A percentile compares a stretch with the other conserved stretches of the same genome.
Evolutionary conservation across 2,888 invertebrate genomes (phyloP).

Genomic region (Xiphydria camelus): DNA sequence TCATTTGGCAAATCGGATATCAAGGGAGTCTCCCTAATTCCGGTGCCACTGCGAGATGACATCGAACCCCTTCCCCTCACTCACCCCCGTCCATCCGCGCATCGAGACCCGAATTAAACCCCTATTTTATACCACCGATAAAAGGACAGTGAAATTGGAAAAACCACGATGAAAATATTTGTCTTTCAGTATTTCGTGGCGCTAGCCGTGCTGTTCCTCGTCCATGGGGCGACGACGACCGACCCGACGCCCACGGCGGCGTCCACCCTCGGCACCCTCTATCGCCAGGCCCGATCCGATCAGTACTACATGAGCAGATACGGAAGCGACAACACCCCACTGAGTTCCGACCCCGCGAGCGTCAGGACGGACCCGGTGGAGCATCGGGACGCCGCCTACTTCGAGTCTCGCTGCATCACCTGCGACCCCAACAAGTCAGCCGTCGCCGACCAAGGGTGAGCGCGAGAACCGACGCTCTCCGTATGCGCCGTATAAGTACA

Average conservation of each 20-base stretch:
- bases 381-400: constrained; percentile 46
- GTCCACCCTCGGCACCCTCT: constrained; percentile 41
- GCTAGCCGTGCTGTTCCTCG: neutral
- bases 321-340: constrained; percentile 35
- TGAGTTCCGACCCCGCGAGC: constrained; percentile 36
- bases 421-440: constrained; percentile 44
- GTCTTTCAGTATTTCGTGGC: neutral
- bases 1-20: no score
- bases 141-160: no score
- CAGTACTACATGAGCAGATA: constrained; percentile 40
- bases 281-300: constrained; percentile 46
- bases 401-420: constrained; percentile 49
- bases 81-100: no score
- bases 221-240: neutral
- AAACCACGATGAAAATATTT: no score
- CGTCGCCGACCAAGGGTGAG: constrained; percentile 28
- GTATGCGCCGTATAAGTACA: no score
- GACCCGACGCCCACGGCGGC: constrained; percentile 34
- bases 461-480: no score
- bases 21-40: no score
- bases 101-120: no score
- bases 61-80: no score
- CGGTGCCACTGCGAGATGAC: no score
- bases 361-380: constrained; percentile 38
- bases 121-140: no score